Base-by-base conservation (phyloP, 2,113 vertebrate genomes). In the Capreolus pygargus region DNA sequence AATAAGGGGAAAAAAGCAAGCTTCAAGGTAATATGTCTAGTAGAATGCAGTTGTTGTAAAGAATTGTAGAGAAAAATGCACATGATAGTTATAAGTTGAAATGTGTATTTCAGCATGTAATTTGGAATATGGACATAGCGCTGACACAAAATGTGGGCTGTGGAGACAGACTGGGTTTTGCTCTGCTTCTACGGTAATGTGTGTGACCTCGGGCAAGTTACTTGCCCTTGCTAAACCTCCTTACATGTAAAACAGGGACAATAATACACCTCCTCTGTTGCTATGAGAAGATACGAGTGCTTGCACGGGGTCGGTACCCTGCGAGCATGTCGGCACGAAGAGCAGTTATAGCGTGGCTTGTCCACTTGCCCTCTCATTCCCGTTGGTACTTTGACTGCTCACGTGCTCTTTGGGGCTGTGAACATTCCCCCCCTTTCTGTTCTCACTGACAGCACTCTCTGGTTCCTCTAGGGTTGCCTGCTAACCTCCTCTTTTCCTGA, bases 291-390 rank as follows among this genome's bases (percentile, higher is more conserved):
- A 43, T 15, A 14, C 0, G 50, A 47, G 25, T 8, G 58, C 17
- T 25, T 52, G 27, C 47, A 2, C 16, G 11, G 43, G 30, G 16
- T 9, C 17, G 21, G 36, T 7, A 39, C 25, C 16, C 64, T 28
- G 23, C 0, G 3, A 27, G 39, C 1, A 16, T 15, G 1, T 1
- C 0, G 30, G 6, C 36, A n/a, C 8, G 16, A 67, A 16, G 4
- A 89, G 7, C 74, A 33, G 10, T 16, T 36, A 11, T 23, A 17
- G 13, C 43, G 4, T 30, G 13, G 57, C 9, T 84, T n/a, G 19
- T 43, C 30, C 30, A 30, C 17, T 47, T 28, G n/a, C n/a, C 7
- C 5, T 81, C 23, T 2, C 11, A 12, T 86, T 67, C 25, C 52
- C 19, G 8, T 28, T 36, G 36, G 30, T 9, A 36, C 23, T 58